Evolutionary conservation across 1,140 invertebrate species (phyloP), one percentile per base, ranked within the genome.

Genomic region (Rhynchophorus ferrugineus): DNA sequence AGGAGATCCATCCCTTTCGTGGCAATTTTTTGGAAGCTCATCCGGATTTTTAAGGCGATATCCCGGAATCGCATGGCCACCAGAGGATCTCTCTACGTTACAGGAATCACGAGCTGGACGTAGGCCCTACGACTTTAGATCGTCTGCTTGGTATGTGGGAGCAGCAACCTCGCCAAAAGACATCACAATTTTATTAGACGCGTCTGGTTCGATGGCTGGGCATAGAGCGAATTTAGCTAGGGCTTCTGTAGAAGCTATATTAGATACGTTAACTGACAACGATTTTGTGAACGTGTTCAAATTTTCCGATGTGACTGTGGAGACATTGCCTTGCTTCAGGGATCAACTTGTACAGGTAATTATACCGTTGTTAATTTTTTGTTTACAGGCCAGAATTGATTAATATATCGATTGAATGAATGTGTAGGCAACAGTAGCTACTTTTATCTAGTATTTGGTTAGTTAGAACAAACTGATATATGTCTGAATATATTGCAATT

Each of bases 121-220:
- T 22, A 84, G 89, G 52, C 78, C 93, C 45, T 89, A 92, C 71
- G 91, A 95, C 69, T 92, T 90, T 64, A 80, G 91, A 3, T 81
- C 87, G 11, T 81, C 87, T 6, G 80, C 87, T 44, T 95, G 91
- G 91, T 99, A 98, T 69, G 87, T 98, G 3, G 84, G 92, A 58
- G 94, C 92, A 0, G 93, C 95, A 1, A 95, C 93, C 0, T 95
- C 91, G 49, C 91, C 95, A 0, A 99, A 98, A 71, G 95, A 99
- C 70, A 76, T 99, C 44, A 76, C 95, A 41, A 95, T 99, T 55
- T 73, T 99, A 14, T 68, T 99, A 7, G 96, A 99, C 65, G 80
- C 78, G 16, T 86, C 87, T 8, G 91, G 90, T 18, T 89, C 92
- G 41, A 91, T 95, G 76, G 87, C 86, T 16, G 92, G 91, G 0